Evolutionary conservation across 2,888 invertebrate genomes (phyloP).

Genomic region (Philonicus albiceps): DNA sequence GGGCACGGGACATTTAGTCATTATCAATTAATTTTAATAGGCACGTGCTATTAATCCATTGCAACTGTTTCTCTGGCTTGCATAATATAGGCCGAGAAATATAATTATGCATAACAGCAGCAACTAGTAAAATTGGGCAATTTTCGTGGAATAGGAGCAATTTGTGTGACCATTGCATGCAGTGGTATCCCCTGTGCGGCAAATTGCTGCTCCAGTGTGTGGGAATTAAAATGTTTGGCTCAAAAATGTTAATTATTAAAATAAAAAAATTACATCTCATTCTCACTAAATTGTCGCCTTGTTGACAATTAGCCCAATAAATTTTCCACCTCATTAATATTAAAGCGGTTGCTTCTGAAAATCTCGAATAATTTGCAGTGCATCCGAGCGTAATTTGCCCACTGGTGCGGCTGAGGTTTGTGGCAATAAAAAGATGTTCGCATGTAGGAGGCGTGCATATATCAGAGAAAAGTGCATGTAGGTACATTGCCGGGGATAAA

Average conservation of each 20-base stretch:
- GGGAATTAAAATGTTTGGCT: background rate
- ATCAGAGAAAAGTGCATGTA: background rate
- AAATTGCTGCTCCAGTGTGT: background rate
- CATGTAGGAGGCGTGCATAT: background rate
- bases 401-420: too few relatives aligned
- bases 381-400: conserved; percentile 3
- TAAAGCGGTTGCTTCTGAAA: background rate
- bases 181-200: background rate
- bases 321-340: conserved; percentile 8
- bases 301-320: background rate
- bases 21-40: background rate
- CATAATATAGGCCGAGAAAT: background rate
- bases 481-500: background rate
- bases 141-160: background rate
- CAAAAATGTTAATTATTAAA: background rate
- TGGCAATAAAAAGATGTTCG: background rate
- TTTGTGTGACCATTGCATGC: background rate
- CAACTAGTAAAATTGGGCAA: background rate
- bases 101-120: background rate
- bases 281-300: background rate
- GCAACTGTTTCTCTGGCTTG: background rate
- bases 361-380: background rate
- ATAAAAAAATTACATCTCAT: background rate
- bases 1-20: background rate
- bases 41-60: background rate